Evolutionary conservation across 2,888 invertebrate species (phyloP), one percentile per base, ranked within the genome.

Genomic region (Mesoligia furuncula): DNA sequence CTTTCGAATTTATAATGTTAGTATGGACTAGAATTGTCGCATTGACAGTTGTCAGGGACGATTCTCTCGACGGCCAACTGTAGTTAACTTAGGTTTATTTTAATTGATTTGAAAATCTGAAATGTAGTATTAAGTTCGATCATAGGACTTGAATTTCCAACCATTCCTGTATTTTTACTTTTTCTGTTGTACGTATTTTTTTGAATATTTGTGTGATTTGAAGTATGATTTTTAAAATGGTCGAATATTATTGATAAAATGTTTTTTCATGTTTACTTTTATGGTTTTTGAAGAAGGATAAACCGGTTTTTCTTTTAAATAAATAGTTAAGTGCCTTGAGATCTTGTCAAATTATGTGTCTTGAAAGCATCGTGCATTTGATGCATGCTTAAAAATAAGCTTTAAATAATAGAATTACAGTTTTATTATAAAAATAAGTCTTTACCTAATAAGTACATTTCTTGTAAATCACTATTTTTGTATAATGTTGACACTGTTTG

Each of bases 351-450:
- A 62, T 73, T 51, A 64, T 39, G 79, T 88, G 83, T 79, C 87
- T 79, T 81, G 54, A 61, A 64, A 76, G 48, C 68, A 62, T 66
- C 73, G 69, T 77, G 87, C 81, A 88, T 88, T 77, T 73, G 71
- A 88, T 88, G 87, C 87, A 79, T 72, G 57, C 48, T 72, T 69
- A 80, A 78, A 73, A 76, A 70, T 80, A 76, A 87, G 88, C 88
- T 89, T 88, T 88, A 89, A 88, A 74, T 79, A 57, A 66, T 83
- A 78, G 57, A 24, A 45, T 76, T 68, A 79, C 66, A 77, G 8
- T 73, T 79, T 74, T 59, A 75, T n/a, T 69, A 69, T 70, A n/a
- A 54, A 73, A 45, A 75, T 72, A 73, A 65, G 61, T 81, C 6
- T 70, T 73, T 79, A 88, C 61, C 8, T 27, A 0, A 1, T 81